A percentile compares a stretch with the other conserved stretches of the same genome.
phyloP scores from a whole-genome alignment of 2,797 vertebrate species.

The Steatocranus sp. region DNA sequence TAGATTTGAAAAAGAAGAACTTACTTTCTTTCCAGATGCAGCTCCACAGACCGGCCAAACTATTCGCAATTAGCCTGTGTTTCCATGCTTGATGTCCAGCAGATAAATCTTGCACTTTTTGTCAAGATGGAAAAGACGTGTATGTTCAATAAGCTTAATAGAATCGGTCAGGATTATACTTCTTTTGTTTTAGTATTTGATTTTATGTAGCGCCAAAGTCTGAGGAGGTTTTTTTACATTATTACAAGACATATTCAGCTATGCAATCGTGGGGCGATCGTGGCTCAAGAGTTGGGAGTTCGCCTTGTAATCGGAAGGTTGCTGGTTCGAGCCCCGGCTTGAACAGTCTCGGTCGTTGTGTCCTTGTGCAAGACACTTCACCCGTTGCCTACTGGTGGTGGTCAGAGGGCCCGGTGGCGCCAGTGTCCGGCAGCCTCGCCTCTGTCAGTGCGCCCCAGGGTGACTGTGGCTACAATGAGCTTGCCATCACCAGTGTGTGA shows the following conservation, averaged over 20 bases:
- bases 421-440: no score
- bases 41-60: conserved; percentile 12
- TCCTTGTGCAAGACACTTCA: no score
- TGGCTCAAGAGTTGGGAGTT: no score
- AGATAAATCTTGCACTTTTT: conserved; percentile 4
- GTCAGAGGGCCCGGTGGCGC: no score
- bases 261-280: neutral
- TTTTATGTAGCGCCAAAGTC: neutral
- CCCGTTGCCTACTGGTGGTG: no score
- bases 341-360: no score
- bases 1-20: conserved; percentile 19
- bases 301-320: no score
- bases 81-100: conserved; percentile 17
- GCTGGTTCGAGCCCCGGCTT: no score
- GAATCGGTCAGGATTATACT: neutral
- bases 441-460: no score
- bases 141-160: neutral
- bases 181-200: neutral
- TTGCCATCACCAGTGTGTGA: no score
- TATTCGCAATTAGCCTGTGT: conserved; percentile 15
- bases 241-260: neutral
- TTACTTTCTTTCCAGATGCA: conserved; percentile 15
- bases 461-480: no score
- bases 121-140: neutral
- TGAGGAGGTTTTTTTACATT: neutral